phyloP scores from a whole-genome alignment of 2,797 vertebrate genomes.

The Saxicola maurus region DNA sequence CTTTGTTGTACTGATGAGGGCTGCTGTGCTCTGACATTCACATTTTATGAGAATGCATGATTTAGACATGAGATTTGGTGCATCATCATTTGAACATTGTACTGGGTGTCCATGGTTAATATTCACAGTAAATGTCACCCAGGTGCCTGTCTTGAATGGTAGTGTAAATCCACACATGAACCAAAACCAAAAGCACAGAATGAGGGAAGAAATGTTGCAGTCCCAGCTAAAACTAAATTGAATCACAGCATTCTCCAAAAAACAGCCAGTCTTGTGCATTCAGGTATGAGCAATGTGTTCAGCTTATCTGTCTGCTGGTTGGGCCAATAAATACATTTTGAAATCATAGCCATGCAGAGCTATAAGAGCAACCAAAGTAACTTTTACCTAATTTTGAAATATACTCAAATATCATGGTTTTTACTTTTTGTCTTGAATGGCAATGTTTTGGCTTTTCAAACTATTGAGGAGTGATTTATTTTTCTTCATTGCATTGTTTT shows the following conservation, averaged over 20 bases:
- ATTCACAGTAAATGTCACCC: not conserved
- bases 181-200: not conserved
- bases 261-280: not conserved
- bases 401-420: not conserved
- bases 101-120: not conserved
- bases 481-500: not conserved
- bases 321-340: not conserved
- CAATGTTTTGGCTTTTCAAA: not conserved
- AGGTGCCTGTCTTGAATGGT: not conserved
- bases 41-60: not conserved
- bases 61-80: not conserved
- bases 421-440: not conserved
- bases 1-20: not conserved
- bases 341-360: not conserved
- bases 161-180: not conserved
- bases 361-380: not conserved
- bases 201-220: not conserved
- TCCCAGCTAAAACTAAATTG: not conserved
- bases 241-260: not conserved
- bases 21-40: not conserved
- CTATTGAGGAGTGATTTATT: not conserved
- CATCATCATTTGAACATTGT: not conserved
- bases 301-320: fast-evolving
- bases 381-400: not conserved
- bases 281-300: not conserved